Conservation (phyloP, 2,797 vertebrate genomes). For the Cetoscarus ocellatus region DNA sequence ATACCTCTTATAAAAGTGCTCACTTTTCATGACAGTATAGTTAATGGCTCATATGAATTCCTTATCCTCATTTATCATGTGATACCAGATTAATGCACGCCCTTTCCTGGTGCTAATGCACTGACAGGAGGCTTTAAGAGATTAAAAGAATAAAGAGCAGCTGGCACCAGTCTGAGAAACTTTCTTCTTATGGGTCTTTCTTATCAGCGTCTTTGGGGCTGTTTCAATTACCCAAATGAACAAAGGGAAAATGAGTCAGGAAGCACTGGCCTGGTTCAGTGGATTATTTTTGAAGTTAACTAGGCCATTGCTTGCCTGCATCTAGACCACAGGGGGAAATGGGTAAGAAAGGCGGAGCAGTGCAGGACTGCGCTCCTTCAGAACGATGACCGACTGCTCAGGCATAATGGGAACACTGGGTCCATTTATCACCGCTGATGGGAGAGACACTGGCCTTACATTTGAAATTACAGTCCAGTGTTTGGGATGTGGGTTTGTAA, state of each 20-base stretch:
- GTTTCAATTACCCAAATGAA: slow-evolving; percentile 74
- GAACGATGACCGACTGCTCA: slow-evolving; percentile 40
- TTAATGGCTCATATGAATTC: neutral
- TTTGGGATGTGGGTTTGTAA: too few species aligned
- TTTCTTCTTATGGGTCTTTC: slow-evolving; percentile 28
- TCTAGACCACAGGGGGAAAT: slow-evolving; percentile 68
- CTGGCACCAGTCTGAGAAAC: slow-evolving; percentile 44
- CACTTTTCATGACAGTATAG: neutral
- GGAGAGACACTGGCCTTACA: neutral
- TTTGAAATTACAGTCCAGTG: neutral
- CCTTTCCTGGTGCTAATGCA: slow-evolving; percentile 35
- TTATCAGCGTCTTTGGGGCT: slow-evolving; percentile 61
- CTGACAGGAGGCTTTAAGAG: slow-evolving; percentile 31
- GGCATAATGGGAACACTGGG: slow-evolving; percentile 30
- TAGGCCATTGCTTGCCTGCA: slow-evolving; percentile 76
- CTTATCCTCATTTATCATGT: neutral
- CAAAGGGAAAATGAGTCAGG: slow-evolving; percentile 75
- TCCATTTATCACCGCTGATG: slow-evolving; percentile 18
- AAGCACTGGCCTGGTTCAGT: slow-evolving; percentile 80
- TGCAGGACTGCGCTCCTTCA: slow-evolving; percentile 46
- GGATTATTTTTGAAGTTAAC: slow-evolving; percentile 83
- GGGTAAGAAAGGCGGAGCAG: slow-evolving; percentile 55
- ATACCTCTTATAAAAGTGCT: neutral
- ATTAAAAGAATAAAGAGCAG: slow-evolving; percentile 42
- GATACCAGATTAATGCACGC: slow-evolving; percentile 12